phyloP scores from a whole-genome alignment of 2,113 vertebrate genomes.

The Gymnarchus niloticus region DNA sequence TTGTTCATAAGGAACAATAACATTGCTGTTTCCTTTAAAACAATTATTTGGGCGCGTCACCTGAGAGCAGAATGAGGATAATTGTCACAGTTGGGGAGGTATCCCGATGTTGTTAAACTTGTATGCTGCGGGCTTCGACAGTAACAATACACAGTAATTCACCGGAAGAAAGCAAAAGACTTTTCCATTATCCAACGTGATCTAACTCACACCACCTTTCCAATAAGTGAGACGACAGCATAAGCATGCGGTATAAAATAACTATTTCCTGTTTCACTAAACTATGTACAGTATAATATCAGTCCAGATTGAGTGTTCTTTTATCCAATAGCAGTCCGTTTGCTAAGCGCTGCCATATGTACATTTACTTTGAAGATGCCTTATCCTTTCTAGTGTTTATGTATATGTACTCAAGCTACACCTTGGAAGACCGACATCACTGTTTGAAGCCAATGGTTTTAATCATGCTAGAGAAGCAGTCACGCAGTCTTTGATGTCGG shows the following conservation, averaged over 20 bases:
- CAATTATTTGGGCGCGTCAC: conserved; percentile 5
- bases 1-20: neutral
- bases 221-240: conserved; percentile 30
- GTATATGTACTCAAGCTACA: neutral
- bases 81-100: conserved; percentile 39
- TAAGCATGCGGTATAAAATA: conserved; percentile 44
- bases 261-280: conserved; percentile 35
- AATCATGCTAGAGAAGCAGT: conserved; percentile 51
- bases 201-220: conserved; percentile 35
- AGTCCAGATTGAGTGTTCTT: conserved; percentile 24
- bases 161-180: conserved; percentile 19
- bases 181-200: conserved; percentile 27
- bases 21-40: neutral
- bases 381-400: neutral
- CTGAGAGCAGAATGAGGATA: conserved; percentile 40
- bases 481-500: conserved; percentile 52
- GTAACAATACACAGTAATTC: conserved; percentile 42
- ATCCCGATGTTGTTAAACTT: conserved; percentile 42
- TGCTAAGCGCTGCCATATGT: conserved; percentile 26
- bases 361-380: conserved; percentile 37
- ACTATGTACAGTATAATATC: conserved; percentile 28
- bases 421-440: conserved; percentile 31
- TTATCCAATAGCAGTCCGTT: conserved; percentile 31
- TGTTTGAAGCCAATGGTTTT: conserved; percentile 51
- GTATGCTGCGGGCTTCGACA: conserved; percentile 26